These are phyloP conservation scores for Tupaia chinensis DNA, from an alignment of 2,113 vertebrate genomes.

Conservation along the genomic window DNA sequence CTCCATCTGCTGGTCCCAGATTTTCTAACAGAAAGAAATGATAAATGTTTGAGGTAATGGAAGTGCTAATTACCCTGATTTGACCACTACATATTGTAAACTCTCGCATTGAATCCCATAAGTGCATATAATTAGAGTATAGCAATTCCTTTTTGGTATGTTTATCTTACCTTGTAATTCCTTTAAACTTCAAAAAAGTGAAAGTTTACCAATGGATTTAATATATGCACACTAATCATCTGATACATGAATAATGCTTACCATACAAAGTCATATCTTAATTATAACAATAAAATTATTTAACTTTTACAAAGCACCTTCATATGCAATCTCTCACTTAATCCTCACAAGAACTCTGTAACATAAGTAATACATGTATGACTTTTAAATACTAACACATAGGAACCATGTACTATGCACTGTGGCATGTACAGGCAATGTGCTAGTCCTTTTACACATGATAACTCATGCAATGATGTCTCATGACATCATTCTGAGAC, in stretches of 20 bases:
- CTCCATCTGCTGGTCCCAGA: no score
- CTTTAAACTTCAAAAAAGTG: no score
- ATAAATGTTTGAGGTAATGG: no score
- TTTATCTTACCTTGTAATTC: no score
- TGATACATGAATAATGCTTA: background rate
- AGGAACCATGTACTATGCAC: background rate
- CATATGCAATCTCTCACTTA: background rate
- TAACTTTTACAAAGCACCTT: conserved; percentile 38
- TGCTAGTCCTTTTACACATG: background rate
- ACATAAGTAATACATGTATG: background rate
- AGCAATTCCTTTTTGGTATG: no score
- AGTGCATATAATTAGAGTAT: no score
- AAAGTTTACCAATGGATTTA: background rate
- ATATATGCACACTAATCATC: background rate
- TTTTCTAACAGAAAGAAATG: no score
- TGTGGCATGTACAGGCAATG: background rate
- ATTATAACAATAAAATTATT: conserved; percentile 10
- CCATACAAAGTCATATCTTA: background rate
- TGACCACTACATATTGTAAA: no score
- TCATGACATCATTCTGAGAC: background rate
- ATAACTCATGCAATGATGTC: background rate
- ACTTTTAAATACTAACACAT: conserved; percentile 5
- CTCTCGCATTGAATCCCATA: no score
- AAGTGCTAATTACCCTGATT: no score
- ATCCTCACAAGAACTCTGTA: background rate